These are phyloP conservation scores for Drosophila pallidifrons DNA, from an alignment of 1,140 invertebrate genomes.

Conservation along the genomic window DNA sequence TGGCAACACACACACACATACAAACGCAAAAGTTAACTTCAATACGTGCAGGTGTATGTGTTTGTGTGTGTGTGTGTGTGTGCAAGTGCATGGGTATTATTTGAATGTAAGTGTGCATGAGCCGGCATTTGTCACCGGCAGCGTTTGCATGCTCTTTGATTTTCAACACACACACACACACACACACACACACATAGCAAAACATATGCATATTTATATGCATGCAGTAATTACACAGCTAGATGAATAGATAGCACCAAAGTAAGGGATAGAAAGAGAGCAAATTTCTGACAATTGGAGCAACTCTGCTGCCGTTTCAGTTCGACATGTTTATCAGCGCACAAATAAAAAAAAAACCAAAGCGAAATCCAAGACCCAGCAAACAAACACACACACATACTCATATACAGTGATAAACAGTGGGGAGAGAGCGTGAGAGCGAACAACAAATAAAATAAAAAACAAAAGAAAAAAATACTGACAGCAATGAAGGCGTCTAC, in stretches of 20 bases:
- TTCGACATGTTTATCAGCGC: constrained; percentile 27
- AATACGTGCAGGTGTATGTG: constrained; percentile 10
- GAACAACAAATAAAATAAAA: neutral
- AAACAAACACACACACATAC: constrained; percentile 2
- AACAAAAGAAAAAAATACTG: neutral
- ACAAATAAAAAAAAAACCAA: neutral
- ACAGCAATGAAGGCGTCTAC: constrained; percentile 24
- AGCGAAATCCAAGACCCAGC: constrained; percentile 9
- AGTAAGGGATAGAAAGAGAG: constrained; percentile 3
- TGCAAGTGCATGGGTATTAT: neutral
- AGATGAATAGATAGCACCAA: constrained; percentile 2
- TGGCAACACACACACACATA: constrained; percentile 23
- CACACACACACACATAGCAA: neutral
- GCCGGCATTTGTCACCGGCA: constrained; percentile 51
- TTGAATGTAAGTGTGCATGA: constrained; percentile 14
- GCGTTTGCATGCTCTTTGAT: constrained; percentile 30
- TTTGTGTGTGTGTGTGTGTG: neutral
- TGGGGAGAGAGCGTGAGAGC: constrained; percentile 37
- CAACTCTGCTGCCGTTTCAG: constrained; percentile 16
- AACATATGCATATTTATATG: neutral
- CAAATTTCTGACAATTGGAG: constrained; percentile 30
- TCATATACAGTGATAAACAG: constrained; percentile 21
- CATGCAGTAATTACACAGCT: constrained; percentile 22
- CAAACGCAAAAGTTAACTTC: constrained; percentile 17
- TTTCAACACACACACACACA: constrained; percentile 13